A percentile compares a stretch with the other conserved stretches of the same genome.
Evolutionary conservation across 30 jellyfish, hydroid and myxozoan genomes (phyloP).

Genomic region (Mastigias papua): DNA sequence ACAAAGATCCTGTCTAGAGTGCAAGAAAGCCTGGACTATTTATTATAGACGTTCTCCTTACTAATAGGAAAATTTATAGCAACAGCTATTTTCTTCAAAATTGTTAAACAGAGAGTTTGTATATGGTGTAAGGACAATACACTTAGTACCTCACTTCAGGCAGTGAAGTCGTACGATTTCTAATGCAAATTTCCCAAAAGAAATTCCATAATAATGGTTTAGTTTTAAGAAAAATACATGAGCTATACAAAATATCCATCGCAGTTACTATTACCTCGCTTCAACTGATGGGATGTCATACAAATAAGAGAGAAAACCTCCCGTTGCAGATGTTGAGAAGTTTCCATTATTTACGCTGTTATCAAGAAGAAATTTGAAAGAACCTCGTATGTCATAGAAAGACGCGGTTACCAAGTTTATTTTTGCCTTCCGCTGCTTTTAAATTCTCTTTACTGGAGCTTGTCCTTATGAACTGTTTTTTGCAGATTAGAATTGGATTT

Average conservation of each 20-base stretch:
- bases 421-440: conserved; percentile 13
- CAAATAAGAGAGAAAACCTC: background rate
- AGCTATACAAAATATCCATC: background rate
- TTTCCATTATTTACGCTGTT: background rate
- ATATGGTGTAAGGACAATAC: no score
- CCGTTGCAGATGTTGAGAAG: conserved; percentile 21
- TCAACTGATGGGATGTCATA: background rate
- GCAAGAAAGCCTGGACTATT: no score
- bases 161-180: no score
- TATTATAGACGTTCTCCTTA: no score
- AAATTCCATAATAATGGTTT: no score
- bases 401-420: background rate
- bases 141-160: no score
- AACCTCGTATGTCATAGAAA: background rate
- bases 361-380: background rate
- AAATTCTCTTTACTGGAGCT: no score
- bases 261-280: background rate
- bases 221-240: background rate
- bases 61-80: no score
- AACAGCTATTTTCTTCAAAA: no score
- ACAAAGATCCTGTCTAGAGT: no score
- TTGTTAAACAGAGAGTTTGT: no score
- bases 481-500: background rate
- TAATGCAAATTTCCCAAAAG: no score
- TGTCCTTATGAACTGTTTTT: background rate